Evolutionary conservation across 2,888 invertebrate genomes (phyloP), one percentile per base, ranked within the genome.

Genomic region (Microctonus brassicae): DNA sequence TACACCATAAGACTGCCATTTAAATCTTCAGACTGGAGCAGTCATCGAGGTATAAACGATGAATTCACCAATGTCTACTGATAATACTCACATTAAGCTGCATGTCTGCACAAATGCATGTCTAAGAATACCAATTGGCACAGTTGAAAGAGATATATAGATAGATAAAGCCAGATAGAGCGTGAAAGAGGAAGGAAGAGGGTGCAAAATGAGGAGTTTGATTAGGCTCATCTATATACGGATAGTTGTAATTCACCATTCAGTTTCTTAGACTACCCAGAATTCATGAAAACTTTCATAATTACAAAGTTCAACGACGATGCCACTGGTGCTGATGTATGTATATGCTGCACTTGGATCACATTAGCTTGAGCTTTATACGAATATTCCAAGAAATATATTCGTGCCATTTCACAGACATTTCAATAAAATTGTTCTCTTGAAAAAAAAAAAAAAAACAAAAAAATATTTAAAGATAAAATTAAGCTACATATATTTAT

Each of bases 271-370:
- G 68, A 65, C 66, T 71, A 63, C 72, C 72, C 74, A 77, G 77
- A 78, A 78, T 78, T 77, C 60, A 72, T 55, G 64, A 65, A 78
- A 81, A 82, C 81, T 82, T 82, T 80, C 78, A 81, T 82, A 82
- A 83, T 83, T 83, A 83, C 75, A 76, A 80, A 80, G 79, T 82
- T 82, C 72, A 73, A 74, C 76, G 70, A 47, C 20, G 20, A n/a
- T 47, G 17, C 1, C 20, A n/a, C n/a, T 29, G 3, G 29, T 29
- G 29, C 47, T 3, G 6, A 20, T 47, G 20, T 7, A 29, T 29
- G 6, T 6, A 47, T 47, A 20, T 20, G 17, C 17, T 20, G 17
- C 17, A 47, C 17, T 5, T 47, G 17, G 9, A 47, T n/a, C n/a
- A 47, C 47, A 17, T 57, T 57, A 22, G 26, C 9, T 24, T 57